Percentiles rank a stretch among this genome's conserved stretches.
These are phyloP conservation scores for Chaitophorus viminalis DNA, from an alignment of 2,888 invertebrate species.

Conservation along the genomic window DNA sequence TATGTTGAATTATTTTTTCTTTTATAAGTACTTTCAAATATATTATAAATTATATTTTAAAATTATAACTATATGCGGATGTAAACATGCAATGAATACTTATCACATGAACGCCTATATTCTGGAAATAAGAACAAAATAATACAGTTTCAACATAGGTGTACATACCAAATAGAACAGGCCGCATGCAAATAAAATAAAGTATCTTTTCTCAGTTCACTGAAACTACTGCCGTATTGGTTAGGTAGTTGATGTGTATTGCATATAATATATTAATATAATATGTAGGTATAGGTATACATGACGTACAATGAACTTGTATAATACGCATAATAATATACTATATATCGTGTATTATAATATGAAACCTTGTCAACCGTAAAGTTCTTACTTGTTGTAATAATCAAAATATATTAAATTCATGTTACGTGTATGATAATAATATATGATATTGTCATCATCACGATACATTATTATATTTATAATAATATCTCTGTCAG, in stretches of 20 bases:
- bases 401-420: no score
- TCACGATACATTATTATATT: no score
- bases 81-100: background rate
- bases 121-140: background rate
- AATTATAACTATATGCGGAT: background rate
- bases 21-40: background rate
- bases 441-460: no score
- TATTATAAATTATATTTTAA: background rate
- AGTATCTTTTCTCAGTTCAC: background rate
- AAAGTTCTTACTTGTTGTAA: no score
- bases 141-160: background rate
- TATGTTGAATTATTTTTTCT: background rate
- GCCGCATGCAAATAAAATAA: background rate
- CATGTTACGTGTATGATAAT: no score
- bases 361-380: no score
- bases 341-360: no score
- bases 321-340: no score
- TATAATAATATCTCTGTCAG: no score
- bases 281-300: no score
- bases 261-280: no score
- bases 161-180: background rate
- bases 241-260: background rate
- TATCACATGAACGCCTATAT: background rate
- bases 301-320: no score
- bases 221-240: background rate